A percentile compares a stretch with the other conserved stretches of the same genome.
phyloP scores from a whole-genome alignment of 2,888 invertebrate species.

The Pseudeuparius sepicola region DNA sequence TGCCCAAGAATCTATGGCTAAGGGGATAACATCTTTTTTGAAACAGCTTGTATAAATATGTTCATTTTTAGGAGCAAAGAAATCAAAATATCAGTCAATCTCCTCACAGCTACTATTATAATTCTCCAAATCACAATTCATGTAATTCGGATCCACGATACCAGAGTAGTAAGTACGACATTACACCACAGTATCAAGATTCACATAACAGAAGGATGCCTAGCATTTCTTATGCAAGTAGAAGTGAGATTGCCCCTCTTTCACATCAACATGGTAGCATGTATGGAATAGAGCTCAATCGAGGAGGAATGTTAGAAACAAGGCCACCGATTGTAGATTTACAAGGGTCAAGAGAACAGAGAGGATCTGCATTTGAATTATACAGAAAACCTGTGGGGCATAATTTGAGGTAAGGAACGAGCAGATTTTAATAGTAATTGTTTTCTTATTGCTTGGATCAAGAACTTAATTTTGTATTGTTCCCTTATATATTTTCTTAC shows the following conservation, averaged over 20 bases:
- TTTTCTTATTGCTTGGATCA: slow-evolving; percentile 5
- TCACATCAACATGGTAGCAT: slow-evolving; percentile 29
- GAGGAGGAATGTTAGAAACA: slow-evolving; percentile 27
- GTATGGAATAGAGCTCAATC: slow-evolving; percentile 29
- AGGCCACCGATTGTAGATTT: slow-evolving; percentile 46
- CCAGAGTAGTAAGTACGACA: slow-evolving; percentile 36
- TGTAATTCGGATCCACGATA: slow-evolving; percentile 30
- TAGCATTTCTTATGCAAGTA: slow-evolving; percentile 38
- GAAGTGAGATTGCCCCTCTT: slow-evolving; percentile 38
- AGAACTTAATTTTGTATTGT: too few relatives aligned
- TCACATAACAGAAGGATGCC: slow-evolving; percentile 36
- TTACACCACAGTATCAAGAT: slow-evolving; percentile 36
- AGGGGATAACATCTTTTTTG: too few relatives aligned
- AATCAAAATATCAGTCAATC: slow-evolving; percentile 30
- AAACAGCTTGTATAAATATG: too few relatives aligned
- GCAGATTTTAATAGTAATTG: too few relatives aligned
- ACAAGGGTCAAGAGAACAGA: slow-evolving; percentile 79
- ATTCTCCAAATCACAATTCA: slow-evolving; percentile 30
- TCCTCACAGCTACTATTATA: slow-evolving; percentile 36
- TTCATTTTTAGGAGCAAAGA: slow-evolving; percentile 33
- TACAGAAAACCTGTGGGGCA: slow-evolving; percentile 86
- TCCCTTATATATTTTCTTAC: too few relatives aligned
- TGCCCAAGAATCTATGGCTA: too few relatives aligned
- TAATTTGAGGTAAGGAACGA: slow-evolving; percentile 65
- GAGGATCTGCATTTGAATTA: slow-evolving; percentile 90